phyloP scores from a whole-genome alignment of 2,797 vertebrate genomes.

The Falco cherrug region DNA sequence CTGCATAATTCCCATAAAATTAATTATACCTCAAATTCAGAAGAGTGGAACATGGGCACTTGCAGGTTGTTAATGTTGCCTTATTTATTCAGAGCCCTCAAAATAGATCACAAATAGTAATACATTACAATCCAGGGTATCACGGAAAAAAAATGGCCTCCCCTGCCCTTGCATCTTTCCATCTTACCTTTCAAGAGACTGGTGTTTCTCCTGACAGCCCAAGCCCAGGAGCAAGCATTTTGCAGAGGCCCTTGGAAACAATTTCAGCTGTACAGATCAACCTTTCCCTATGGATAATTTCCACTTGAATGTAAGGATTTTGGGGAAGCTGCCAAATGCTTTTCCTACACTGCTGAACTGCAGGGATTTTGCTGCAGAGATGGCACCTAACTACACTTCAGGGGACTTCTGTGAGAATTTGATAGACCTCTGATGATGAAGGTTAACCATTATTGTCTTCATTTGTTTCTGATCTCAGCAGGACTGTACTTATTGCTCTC shows the following conservation, averaged over 20 bases:
- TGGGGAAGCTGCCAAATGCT: neutral
- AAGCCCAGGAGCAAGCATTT: neutral
- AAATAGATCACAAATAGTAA: neutral
- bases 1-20: conserved; percentile 5
- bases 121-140: neutral
- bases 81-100: neutral
- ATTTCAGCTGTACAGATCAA: neutral
- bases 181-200: neutral
- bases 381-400: neutral
- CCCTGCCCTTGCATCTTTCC: neutral
- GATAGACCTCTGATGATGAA: neutral
- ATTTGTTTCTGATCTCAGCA: neutral
- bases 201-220: neutral
- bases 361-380: neutral
- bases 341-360: neutral
- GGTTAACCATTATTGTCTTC: neutral
- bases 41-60: neutral
- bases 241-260: neutral
- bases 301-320: neutral
- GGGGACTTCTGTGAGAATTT: neutral
- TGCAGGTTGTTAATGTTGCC: neutral
- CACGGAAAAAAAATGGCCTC: neutral
- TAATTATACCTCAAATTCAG: neutral
- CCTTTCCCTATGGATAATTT: neutral
- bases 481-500: neutral